These are phyloP conservation scores for Hemicentrotus pulcherrimus DNA, from an alignment of 35 echinoderm and acorn worm genomes.

Conservation along the genomic window DNA sequence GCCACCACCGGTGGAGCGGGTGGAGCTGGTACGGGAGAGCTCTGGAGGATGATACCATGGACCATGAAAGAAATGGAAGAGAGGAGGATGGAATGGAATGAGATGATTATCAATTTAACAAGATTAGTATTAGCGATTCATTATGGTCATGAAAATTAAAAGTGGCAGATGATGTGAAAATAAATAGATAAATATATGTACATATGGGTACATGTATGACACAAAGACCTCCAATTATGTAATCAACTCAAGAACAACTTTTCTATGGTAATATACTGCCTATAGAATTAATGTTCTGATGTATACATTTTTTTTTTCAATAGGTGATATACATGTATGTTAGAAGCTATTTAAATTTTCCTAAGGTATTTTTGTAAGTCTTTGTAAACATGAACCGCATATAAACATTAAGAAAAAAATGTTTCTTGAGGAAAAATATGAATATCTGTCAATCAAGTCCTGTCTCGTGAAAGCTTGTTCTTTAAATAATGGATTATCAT, in stretches of 20 bases:
- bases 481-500: too few relatives aligned
- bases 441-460: too few relatives aligned
- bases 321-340: too few relatives aligned
- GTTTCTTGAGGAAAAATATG: too few relatives aligned
- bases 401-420: too few relatives aligned
- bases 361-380: too few relatives aligned
- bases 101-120: neutral
- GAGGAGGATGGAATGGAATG: neutral
- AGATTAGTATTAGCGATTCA: neutral
- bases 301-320: too few relatives aligned
- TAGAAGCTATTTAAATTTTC: too few relatives aligned
- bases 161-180: neutral
- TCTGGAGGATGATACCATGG: constrained; percentile 57
- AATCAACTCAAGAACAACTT: neutral
- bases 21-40: constrained; percentile 94
- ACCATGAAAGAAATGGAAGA: constrained; percentile 23
- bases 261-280: neutral
- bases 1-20: constrained; percentile 72
- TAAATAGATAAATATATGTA: too few relatives aligned
- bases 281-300: too few relatives aligned
- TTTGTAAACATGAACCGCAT: too few relatives aligned
- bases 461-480: too few relatives aligned
- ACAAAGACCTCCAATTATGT: neutral
- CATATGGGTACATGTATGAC: neutral
- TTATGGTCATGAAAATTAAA: neutral